phyloP scores from a whole-genome alignment of 2,888 invertebrate species.

The Acrobasis consociella region DNA sequence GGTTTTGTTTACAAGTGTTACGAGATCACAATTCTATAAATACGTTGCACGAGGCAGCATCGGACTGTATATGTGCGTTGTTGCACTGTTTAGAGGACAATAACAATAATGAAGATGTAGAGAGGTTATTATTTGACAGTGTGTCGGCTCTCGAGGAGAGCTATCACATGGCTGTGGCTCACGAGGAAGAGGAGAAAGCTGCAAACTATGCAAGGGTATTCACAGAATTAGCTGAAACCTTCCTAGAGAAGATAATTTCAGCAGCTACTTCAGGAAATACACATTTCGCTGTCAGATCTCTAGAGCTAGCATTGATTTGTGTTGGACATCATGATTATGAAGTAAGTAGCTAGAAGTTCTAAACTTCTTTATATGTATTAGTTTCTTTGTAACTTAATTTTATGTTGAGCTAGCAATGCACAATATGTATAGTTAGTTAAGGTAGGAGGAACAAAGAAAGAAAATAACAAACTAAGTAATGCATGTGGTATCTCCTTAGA shows the following conservation, averaged over 20 bases:
- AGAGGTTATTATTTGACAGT: slow-evolving; percentile 91
- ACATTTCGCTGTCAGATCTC: slow-evolving; percentile 91
- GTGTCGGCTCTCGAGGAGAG: slow-evolving; percentile 91
- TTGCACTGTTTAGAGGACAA: slow-evolving; percentile 91
- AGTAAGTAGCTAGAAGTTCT: slow-evolving; percentile 66
- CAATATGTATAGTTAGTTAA: no score
- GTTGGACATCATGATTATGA: slow-evolving; percentile 99
- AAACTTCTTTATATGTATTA: no score
- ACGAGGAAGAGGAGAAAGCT: slow-evolving; percentile 96
- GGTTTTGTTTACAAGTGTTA: slow-evolving; percentile 87
- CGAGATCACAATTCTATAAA: slow-evolving; percentile 83
- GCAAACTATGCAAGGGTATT: slow-evolving; percentile 97
- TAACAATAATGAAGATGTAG: slow-evolving; percentile 88
- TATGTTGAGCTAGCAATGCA: no score
- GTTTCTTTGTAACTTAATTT: no score
- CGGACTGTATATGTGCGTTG: slow-evolving; percentile 94
- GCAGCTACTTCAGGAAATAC: slow-evolving; percentile 82
- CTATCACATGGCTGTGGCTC: slow-evolving; percentile 95
- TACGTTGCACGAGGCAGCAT: slow-evolving; percentile 92
- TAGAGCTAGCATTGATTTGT: slow-evolving; percentile 95
- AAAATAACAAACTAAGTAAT: no score
- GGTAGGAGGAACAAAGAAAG: no score
- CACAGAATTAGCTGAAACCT: slow-evolving; percentile 96
- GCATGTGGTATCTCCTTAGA: no score
- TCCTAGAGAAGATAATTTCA: slow-evolving; percentile 91